phyloP scores from a whole-genome alignment of 2,888 invertebrate species.

The Athalia rosae region DNA sequence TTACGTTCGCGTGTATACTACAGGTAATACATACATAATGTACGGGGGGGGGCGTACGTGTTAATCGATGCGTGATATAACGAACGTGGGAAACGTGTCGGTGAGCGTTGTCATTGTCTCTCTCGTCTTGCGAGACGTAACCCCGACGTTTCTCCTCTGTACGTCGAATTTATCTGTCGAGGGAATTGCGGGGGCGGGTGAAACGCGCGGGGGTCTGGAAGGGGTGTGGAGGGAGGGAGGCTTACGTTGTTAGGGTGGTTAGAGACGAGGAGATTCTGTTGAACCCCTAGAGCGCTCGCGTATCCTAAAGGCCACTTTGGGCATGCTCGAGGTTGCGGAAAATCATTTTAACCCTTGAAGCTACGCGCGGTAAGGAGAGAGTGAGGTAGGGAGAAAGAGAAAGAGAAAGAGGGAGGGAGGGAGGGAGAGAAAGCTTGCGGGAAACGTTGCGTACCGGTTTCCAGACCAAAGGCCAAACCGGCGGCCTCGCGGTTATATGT shows the following conservation, averaged over 20 bases:
- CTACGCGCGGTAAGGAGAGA: conserved; percentile 25
- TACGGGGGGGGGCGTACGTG: too few species aligned
- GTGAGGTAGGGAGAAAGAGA: conserved; percentile 43
- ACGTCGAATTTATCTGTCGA: background rate
- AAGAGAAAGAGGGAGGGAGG: conserved; percentile 51
- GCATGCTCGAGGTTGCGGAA: conserved; percentile 39
- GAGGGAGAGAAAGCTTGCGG: conserved; percentile 44
- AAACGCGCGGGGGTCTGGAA: too few species aligned
- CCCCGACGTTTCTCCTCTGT: too few species aligned
- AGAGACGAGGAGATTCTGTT: background rate
- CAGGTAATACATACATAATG: too few species aligned
- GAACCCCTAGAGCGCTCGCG: background rate
- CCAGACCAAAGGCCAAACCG: conserved; percentile 15
- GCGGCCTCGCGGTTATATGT: too few species aligned
- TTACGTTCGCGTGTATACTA: too few species aligned
- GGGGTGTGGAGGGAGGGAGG: too few species aligned
- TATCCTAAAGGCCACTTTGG: conserved; percentile 32
- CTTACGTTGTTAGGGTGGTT: background rate
- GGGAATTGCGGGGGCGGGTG: too few species aligned
- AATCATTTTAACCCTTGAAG: conserved; percentile 35
- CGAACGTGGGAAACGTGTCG: too few species aligned
- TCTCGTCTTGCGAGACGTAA: too few species aligned
- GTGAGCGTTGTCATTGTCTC: too few species aligned
- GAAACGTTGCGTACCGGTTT: background rate
- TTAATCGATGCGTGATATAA: too few species aligned